phyloP scores from a whole-genome alignment of 1,140 invertebrate genomes.

The Campoletis sonorensis region DNA sequence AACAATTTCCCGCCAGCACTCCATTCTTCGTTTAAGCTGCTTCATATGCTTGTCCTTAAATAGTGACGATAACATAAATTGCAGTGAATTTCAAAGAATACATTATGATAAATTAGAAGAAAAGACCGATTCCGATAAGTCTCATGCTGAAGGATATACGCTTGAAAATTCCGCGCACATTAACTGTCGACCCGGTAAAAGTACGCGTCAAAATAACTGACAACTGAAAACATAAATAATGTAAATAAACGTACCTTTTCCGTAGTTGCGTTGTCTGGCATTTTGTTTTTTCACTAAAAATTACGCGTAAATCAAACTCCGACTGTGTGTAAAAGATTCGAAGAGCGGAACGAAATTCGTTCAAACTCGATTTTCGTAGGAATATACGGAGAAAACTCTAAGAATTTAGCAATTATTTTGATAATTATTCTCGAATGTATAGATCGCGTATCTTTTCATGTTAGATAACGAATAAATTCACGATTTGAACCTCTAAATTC shows the following conservation, averaged over 20 bases:
- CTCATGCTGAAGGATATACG: not conserved
- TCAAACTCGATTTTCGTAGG: slow-evolving; percentile 3
- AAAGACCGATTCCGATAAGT: not conserved
- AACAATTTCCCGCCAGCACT: slow-evolving; percentile 89
- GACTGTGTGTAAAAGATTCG: not conserved
- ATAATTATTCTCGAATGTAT: slow-evolving; percentile 13
- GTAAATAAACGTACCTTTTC: slow-evolving; percentile 57
- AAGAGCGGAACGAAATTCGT: not conserved
- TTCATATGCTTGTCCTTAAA: slow-evolving; percentile 83
- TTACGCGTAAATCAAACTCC: not conserved
- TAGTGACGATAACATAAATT: not conserved
- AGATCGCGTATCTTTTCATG: slow-evolving; percentile 1
- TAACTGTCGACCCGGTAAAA: not conserved
- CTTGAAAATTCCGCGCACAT: not conserved
- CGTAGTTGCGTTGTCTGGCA: slow-evolving; percentile 54
- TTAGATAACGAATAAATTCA: not conserved
- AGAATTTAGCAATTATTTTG: slow-evolving; percentile 36
- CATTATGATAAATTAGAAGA: not conserved
- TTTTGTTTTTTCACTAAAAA: not conserved
- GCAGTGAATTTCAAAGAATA: too few species aligned
- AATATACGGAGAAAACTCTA: not conserved
- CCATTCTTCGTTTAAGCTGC: slow-evolving; percentile 85
- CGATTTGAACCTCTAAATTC: too few species aligned
- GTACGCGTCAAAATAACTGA: not conserved
- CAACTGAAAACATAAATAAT: not conserved